phyloP scores from a whole-genome alignment of 2,888 invertebrate species.

The Machimus rusticus region DNA sequence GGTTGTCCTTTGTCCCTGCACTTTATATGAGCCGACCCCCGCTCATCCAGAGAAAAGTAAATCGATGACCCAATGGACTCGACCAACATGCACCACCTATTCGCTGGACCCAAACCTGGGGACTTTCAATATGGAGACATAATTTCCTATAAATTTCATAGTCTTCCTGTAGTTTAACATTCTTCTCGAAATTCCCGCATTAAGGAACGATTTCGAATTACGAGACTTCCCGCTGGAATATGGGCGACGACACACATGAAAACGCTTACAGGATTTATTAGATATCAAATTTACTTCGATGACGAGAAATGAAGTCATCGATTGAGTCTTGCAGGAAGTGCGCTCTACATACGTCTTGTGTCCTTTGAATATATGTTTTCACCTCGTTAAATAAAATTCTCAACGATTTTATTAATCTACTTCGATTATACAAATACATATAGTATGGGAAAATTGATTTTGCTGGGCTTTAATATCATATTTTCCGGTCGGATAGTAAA shows the following conservation, averaged over 20 bases:
- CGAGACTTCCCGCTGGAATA: not conserved
- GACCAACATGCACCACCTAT: not conserved
- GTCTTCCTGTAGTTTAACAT: not conserved
- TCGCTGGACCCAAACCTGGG: not conserved
- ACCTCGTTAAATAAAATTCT: not conserved
- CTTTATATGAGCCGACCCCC: not conserved
- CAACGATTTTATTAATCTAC: not conserved
- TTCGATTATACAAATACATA: not conserved
- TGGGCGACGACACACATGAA: not conserved
- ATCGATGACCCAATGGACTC: conserved; percentile 4
- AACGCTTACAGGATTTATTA: not conserved
- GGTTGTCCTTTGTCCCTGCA: not conserved
- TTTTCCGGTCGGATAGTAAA: not conserved
- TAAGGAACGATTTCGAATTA: not conserved
- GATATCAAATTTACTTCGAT: not conserved
- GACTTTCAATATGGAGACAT: not conserved
- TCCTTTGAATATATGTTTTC: not conserved
- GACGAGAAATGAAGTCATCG: not conserved
- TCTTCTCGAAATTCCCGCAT: not conserved
- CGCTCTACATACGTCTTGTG: not conserved
- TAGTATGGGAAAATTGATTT: not conserved
- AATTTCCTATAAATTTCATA: conserved; percentile 8
- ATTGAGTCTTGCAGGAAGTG: not conserved
- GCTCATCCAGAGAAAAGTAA: not conserved
- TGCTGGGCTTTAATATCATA: not conserved